These are phyloP conservation scores for Oryzias sinensis DNA, from an alignment of 2,797 vertebrate species.

Conservation along the genomic window DNA sequence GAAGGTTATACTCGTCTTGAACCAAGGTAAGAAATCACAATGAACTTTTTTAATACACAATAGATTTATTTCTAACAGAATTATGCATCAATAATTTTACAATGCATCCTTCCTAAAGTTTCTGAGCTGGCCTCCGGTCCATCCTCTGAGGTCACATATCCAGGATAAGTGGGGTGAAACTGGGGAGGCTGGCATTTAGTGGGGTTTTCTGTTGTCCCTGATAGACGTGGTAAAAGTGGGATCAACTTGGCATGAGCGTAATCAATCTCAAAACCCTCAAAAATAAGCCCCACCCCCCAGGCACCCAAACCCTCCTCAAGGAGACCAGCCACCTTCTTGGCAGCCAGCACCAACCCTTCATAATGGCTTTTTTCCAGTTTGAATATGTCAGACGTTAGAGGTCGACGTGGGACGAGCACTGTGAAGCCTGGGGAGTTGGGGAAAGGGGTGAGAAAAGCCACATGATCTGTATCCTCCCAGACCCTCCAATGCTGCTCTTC, in stretches of 20 bases:
- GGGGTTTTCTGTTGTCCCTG: accelerated
- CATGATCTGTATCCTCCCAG: conserved; percentile 76
- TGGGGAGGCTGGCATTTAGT: background rate
- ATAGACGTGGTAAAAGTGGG: conserved; percentile 48
- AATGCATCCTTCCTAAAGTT: conserved; percentile 47
- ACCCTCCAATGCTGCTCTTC: conserved; percentile 81
- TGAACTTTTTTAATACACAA: background rate
- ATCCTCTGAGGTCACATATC: conserved; percentile 74
- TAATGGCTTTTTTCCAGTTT: conserved; percentile 67
- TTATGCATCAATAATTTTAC: conserved; percentile 45
- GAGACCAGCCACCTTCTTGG: conserved; percentile 57
- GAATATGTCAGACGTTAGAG: conserved; percentile 77
- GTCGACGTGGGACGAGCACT: conserved; percentile 76
- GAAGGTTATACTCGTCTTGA: too few relatives aligned
- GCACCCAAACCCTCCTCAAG: conserved; percentile 63
- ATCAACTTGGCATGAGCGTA: conserved; percentile 81
- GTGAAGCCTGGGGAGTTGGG: conserved; percentile 78
- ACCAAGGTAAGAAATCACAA: background rate
- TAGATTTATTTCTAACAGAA: background rate
- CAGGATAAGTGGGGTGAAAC: conserved; percentile 70
- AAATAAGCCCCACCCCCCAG: conserved; percentile 73
- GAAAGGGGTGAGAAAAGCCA: conserved; percentile 80
- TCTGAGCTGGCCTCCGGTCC: conserved; percentile 68
- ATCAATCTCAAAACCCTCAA: conserved; percentile 80
- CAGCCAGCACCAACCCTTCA: conserved; percentile 59